phyloP scores from a whole-genome alignment of 2,113 vertebrate species.

The Sander vitreus region DNA sequence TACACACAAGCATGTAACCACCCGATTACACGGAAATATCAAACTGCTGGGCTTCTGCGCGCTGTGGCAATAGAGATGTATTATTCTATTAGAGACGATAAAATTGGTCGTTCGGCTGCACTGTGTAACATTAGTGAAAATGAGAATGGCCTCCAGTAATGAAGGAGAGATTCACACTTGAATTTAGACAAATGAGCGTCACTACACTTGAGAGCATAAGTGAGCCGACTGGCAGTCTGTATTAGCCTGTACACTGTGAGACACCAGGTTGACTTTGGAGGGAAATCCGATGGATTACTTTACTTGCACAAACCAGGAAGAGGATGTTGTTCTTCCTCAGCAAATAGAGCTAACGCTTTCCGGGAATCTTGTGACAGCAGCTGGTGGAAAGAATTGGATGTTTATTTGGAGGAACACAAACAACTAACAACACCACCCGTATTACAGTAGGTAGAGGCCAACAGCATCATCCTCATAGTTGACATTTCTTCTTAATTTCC shows the following conservation, averaged over 20 bases:
- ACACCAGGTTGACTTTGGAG: slow-evolving; percentile 15
- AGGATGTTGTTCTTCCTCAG: not conserved
- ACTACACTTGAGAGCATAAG: slow-evolving; percentile 48
- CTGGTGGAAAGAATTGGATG: not conserved
- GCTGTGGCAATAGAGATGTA: slow-evolving; percentile 7
- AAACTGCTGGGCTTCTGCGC: not conserved
- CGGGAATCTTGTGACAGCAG: not conserved
- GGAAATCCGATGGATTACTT: slow-evolving; percentile 21
- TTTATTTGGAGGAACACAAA: not conserved
- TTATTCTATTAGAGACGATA: slow-evolving; percentile 33
- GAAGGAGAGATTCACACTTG: slow-evolving; percentile 26
- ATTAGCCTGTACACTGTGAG: not conserved
- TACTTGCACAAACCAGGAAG: not conserved
- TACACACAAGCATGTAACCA: not conserved
- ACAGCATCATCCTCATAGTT: not conserved
- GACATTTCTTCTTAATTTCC: slow-evolving; percentile 10
- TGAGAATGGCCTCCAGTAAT: slow-evolving; percentile 41
- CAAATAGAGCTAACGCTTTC: not conserved
- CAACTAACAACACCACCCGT: not conserved
- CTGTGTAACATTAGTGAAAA: slow-evolving; percentile 45
- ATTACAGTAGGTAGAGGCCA: not conserved
- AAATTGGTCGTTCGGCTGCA: slow-evolving; percentile 25
- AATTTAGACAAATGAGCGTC: slow-evolving; percentile 54
- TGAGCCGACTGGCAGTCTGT: slow-evolving; percentile 24
- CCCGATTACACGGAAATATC: not conserved